phyloP scores from a whole-genome alignment of 92 coral and sea anemone genomes.

The Chrysogorgia sp. region DNA sequence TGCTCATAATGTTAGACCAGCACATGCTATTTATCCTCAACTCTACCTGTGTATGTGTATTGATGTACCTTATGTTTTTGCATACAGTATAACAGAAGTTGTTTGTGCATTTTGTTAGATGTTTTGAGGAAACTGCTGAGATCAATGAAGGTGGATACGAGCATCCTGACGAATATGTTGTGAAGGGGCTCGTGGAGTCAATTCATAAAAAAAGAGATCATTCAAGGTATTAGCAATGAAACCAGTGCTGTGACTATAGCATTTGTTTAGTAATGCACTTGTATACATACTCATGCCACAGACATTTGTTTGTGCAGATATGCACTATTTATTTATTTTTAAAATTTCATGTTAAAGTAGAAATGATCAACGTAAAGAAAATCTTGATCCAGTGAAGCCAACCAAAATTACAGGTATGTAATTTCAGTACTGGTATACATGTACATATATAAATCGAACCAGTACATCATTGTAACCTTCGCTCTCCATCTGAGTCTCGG shows the following conservation, averaged over 20 bases:
- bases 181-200: slow-evolving; percentile 19
- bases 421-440: too few relatives aligned
- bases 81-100: slow-evolving; percentile 1
- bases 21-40: too few relatives aligned
- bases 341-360: not conserved
- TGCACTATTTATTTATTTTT: not conserved
- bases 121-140: not conserved
- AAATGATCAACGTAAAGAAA: not conserved
- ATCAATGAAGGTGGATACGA: slow-evolving; percentile 21
- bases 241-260: not conserved
- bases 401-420: not conserved
- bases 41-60: too few relatives aligned
- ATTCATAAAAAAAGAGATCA: slow-evolving; percentile 3
- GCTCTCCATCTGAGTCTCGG: too few relatives aligned
- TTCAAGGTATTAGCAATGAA: not conserved
- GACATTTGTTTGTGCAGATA: too few relatives aligned
- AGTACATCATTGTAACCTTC: too few relatives aligned
- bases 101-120: not conserved
- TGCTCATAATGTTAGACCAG: too few relatives aligned
- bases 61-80: not conserved
- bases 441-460: too few relatives aligned
- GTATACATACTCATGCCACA: too few relatives aligned
- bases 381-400: not conserved
- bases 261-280: not conserved
- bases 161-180: not conserved